Conservation (phyloP, 2,113 vertebrate genomes). For the Dicaeum eximium region DNA sequence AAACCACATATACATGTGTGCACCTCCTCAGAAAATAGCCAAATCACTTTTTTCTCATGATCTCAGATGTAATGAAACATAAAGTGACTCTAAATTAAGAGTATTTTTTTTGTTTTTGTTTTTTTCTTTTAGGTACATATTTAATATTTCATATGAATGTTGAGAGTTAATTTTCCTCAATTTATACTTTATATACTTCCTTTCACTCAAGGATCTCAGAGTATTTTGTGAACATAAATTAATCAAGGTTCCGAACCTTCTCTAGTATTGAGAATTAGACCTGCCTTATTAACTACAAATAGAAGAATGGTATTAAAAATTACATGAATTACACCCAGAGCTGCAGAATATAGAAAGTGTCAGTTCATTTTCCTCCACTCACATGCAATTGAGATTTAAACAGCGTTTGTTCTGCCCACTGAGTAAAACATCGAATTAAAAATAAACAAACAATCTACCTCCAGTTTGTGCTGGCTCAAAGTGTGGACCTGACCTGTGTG, state of each 20-base stretch:
- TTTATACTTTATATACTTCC: neutral
- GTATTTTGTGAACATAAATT: neutral
- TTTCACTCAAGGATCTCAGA: neutral
- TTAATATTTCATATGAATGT: neutral
- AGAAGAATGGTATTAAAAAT: neutral
- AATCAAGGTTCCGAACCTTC: neutral
- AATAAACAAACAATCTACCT: neutral
- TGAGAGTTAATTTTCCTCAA: neutral
- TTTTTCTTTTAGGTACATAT: neutral
- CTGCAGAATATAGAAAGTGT: neutral
- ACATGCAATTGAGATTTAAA: neutral
- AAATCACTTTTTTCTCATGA: neutral
- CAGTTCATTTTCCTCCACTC: neutral
- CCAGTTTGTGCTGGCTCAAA: neutral
- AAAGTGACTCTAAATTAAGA: neutral
- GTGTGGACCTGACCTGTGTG: neutral
- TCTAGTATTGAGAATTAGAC: neutral
- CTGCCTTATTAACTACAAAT: neutral
- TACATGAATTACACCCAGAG: neutral
- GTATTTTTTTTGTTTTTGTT: neutral
- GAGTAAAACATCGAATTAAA: neutral
- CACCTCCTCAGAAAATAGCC: neutral
- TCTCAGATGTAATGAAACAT: neutral
- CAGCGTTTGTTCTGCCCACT: neutral
- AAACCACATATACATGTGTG: accelerated